Evolutionary conservation across 2,113 vertebrate species (phyloP).

Genomic region (Chunga burmeisteri): DNA sequence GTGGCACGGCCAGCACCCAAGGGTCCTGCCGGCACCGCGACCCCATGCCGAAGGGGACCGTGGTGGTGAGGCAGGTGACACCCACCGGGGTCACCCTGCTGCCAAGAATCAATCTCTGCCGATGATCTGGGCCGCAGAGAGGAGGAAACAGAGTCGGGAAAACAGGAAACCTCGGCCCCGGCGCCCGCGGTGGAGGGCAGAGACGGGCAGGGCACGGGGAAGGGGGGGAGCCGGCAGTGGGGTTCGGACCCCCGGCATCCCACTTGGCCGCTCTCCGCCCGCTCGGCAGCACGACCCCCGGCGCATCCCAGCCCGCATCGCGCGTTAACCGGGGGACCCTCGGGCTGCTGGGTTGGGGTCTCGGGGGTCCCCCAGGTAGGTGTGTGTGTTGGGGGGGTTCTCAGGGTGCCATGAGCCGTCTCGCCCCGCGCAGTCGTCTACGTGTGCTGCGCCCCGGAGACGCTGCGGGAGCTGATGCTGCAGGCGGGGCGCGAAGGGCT

Average conservation of each 20-base stretch:
- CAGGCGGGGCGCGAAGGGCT: slow-evolving; percentile 76
- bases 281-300: rapidly evolving
- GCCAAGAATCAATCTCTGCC: background rate
- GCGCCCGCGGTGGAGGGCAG: background rate
- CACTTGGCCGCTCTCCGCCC: rapidly evolving
- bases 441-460: slow-evolving; percentile 84
- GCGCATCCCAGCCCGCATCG: too few relatives aligned
- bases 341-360: rapidly evolving
- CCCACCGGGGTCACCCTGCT: background rate
- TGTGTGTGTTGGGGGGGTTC: too few relatives aligned
- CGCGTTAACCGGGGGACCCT: rapidly evolving
- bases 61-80: background rate
- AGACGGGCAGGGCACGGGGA: background rate
- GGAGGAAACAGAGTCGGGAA: slow-evolving; percentile 39
- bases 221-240: background rate
- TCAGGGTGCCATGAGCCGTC: background rate
- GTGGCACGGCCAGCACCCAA: rapidly evolving
- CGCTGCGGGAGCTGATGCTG: slow-evolving; percentile 87
- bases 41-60: background rate
- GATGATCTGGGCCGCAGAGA: background rate
- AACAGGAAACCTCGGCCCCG: slow-evolving; percentile 33
- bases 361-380: too few relatives aligned
- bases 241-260: rapidly evolving
- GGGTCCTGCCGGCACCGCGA: rapidly evolving
- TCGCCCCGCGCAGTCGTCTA: slow-evolving; percentile 82